A percentile compares a stretch with the other conserved stretches of the same genome.
Evolutionary conservation across 2,888 invertebrate species (phyloP).

Genomic region (Drosophila vallismaia): DNA sequence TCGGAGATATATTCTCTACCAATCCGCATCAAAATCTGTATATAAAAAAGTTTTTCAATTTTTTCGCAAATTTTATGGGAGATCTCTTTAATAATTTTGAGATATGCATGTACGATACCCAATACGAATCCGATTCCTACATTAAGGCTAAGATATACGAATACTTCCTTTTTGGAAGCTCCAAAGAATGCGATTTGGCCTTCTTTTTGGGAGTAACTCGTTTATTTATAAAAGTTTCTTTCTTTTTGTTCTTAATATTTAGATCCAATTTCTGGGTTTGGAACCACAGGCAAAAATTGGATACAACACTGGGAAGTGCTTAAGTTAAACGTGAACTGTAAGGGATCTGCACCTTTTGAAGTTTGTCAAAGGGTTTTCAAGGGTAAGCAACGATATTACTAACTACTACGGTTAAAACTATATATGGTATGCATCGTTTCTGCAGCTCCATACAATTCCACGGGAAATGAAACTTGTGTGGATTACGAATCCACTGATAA

Average conservation of each 20-base stretch:
- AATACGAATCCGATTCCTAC: too few relatives aligned
- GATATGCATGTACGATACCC: too few relatives aligned
- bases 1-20: too few relatives aligned
- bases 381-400: slow-evolving; percentile 83
- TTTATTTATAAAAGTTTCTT: neutral
- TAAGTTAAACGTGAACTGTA: slow-evolving; percentile 88
- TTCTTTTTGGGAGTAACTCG: too few relatives aligned
- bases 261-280: slow-evolving; percentile 90
- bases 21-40: neutral
- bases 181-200: too few relatives aligned
- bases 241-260: slow-evolving; percentile 15
- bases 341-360: slow-evolving; percentile 89
- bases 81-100: too few relatives aligned
- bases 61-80: too few relatives aligned
- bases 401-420: neutral
- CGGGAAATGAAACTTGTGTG: slow-evolving; percentile 91
- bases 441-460: slow-evolving; percentile 86
- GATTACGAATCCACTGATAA: slow-evolving; percentile 85
- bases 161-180: too few relatives aligned
- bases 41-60: neutral
- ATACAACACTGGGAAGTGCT: slow-evolving; percentile 92
- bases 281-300: slow-evolving; percentile 91
- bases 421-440: neutral
- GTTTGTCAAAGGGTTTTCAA: slow-evolving; percentile 88
- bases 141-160: too few relatives aligned